Conservation (phyloP, 2,888 invertebrate species). For the Microplitis deprimator region DNA sequence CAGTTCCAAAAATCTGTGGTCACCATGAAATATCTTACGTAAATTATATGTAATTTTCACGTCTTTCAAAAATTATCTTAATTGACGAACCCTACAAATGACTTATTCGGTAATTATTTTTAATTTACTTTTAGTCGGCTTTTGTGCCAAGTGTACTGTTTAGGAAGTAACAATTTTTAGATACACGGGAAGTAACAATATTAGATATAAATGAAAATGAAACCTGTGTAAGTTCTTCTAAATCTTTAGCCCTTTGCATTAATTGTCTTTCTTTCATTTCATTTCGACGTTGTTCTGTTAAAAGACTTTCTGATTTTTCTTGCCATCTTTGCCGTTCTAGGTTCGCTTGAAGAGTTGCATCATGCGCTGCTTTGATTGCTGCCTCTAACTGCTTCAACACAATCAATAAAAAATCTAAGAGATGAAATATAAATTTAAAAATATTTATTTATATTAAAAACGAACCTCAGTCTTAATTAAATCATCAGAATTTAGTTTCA, state of each 20-base stretch:
- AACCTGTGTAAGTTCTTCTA: constrained; percentile 65
- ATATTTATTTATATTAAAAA: constrained; percentile 2
- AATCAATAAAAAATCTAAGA: constrained; percentile 18
- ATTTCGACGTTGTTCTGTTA: constrained; percentile 54
- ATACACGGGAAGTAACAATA: not conserved
- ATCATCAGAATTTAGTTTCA: constrained; percentile 59
- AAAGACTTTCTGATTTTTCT: constrained; percentile 59
- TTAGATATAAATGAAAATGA: constrained; percentile 1
- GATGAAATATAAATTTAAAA: constrained; percentile 1
- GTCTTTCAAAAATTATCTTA: no score
- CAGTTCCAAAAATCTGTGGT: no score
- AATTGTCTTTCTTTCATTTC: constrained; percentile 61
- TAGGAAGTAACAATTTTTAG: not conserved
- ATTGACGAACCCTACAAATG: no score
- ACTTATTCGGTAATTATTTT: no score
- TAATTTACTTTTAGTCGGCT: no score
- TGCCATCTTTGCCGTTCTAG: constrained; percentile 63
- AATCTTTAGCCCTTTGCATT: constrained; percentile 62
- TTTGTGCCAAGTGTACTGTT: not conserved
- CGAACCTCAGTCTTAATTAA: constrained; percentile 62
- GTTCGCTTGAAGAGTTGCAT: constrained; percentile 57
- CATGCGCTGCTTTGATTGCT: constrained; percentile 63
- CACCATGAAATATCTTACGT: no score
- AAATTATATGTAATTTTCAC: no score
- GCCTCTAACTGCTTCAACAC: constrained; percentile 58